Percentiles rank a stretch among this genome's conserved stretches.
These are phyloP conservation scores for Pycnomerus fuliginosus DNA, from an alignment of 2,888 invertebrate genomes.

Conservation along the genomic window DNA sequence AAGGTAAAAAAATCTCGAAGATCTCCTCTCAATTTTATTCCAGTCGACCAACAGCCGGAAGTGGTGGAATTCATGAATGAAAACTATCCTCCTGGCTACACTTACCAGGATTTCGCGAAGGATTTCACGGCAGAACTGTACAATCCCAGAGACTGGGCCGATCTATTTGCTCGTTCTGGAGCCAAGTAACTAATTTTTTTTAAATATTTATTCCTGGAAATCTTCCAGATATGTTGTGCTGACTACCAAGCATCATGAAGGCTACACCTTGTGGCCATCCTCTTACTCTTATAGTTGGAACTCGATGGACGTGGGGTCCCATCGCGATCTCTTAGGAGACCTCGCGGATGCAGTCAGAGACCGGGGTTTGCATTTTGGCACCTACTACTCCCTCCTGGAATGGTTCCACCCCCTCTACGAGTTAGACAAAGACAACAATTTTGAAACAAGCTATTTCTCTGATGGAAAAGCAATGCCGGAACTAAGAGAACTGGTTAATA, in stretches of 20 bases:
- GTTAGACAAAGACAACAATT: constrained; percentile 57
- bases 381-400: constrained; percentile 82
- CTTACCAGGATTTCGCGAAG: constrained; percentile 86
- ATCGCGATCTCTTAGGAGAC: constrained; percentile 56
- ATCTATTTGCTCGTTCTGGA: constrained; percentile 75
- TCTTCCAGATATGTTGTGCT: constrained; percentile 83
- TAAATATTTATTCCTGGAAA: no score
- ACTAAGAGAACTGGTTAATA: constrained; percentile 69
- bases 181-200: no score
- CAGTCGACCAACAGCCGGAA: no score
- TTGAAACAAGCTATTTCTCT: constrained; percentile 56
- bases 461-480: constrained; percentile 74
- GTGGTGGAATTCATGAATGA: constrained; percentile 23
- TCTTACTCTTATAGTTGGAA: constrained; percentile 83
- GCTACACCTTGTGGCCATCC: constrained; percentile 81
- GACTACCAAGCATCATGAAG: constrained; percentile 88
- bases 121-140: constrained; percentile 86
- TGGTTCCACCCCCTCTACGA: constrained; percentile 83
- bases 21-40: neutral
- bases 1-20: constrained; percentile 52
- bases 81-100: constrained; percentile 78
- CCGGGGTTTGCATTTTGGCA: constrained; percentile 69
- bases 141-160: constrained; percentile 76
- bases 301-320: constrained; percentile 51
- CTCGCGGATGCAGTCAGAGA: constrained; percentile 65